Percentiles rank a stretch among this genome's conserved stretches.
phyloP scores from a whole-genome alignment of 2,797 vertebrate genomes.

The Sebastiscus albofasciatus region DNA sequence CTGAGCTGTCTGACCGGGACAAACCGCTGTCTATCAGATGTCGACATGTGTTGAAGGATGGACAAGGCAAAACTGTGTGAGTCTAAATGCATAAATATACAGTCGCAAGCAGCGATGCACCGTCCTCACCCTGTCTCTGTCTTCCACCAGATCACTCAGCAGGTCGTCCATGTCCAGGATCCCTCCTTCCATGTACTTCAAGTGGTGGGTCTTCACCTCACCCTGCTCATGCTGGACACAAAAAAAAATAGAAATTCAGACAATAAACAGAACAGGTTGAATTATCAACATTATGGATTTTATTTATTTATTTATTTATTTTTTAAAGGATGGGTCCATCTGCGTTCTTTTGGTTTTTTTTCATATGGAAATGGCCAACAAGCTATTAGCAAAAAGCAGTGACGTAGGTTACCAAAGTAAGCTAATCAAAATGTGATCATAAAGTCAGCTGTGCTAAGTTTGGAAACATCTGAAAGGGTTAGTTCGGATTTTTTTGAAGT shows the following conservation, averaged over 20 bases:
- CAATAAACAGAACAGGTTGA: not conserved
- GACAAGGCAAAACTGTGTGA: not conserved
- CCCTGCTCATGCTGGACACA: conserved; percentile 82
- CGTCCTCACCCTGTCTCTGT: conserved; percentile 92
- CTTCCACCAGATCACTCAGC: conserved; percentile 92
- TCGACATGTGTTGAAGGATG: not conserved
- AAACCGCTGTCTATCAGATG: conserved; percentile 17
- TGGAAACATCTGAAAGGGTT: too few species aligned
- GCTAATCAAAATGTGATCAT: too few species aligned
- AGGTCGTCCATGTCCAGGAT: conserved; percentile 95
- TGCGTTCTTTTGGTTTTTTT: too few species aligned
- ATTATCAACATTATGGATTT: not conserved
- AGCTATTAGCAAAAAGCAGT: too few species aligned
- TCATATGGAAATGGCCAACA: too few species aligned
- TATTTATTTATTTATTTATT: not conserved
- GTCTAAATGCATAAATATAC: not conserved
- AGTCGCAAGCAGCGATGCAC: not conserved
- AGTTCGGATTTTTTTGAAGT: too few species aligned
- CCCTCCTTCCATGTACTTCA: conserved; percentile 93
- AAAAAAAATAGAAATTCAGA: not conserved
- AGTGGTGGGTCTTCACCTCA: conserved; percentile 88
- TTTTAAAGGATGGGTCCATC: too few species aligned
- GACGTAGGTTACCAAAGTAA: too few species aligned
- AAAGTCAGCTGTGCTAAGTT: too few species aligned
- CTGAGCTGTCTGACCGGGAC: not conserved